Conservation (phyloP, 2,888 invertebrate genomes). For the Dioctria rufipes region DNA sequence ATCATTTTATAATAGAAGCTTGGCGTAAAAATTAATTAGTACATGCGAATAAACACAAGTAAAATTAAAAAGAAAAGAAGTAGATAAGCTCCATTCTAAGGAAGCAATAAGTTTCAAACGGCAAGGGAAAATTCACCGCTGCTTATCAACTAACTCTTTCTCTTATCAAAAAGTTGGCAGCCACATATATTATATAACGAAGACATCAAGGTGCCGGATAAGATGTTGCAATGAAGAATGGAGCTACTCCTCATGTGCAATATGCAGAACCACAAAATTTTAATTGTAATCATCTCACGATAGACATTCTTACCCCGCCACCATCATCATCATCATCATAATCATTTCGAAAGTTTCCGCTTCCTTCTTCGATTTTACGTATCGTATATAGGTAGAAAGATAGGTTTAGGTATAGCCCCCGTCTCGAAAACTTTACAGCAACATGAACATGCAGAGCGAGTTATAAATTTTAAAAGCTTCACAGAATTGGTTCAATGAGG, state of each 20-base stretch:
- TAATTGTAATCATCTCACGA: constrained; percentile 52
- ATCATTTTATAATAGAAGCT: too few species aligned
- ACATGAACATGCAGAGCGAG: constrained; percentile 54
- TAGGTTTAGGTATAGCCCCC: background rate
- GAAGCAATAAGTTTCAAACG: background rate
- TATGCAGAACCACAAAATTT: constrained; percentile 51
- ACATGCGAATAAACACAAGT: too few species aligned
- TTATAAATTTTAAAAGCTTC: constrained; percentile 63
- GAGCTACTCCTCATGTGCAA: constrained; percentile 15
- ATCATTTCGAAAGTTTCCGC: constrained; percentile 45
- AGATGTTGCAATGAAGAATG: constrained; percentile 42
- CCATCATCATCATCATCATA: background rate
- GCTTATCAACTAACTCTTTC: constrained; percentile 42
- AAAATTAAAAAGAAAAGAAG: background rate
- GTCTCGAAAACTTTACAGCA: constrained; percentile 29
- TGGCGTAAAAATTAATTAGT: too few species aligned
- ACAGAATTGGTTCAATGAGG: constrained; percentile 61
- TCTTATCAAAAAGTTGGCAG: constrained; percentile 43
- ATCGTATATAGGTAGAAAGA: too few species aligned
- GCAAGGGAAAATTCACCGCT: background rate
- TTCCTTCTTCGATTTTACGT: constrained; percentile 42
- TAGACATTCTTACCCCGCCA: constrained; percentile 34
- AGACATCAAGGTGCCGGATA: constrained; percentile 49
- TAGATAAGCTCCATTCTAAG: background rate
- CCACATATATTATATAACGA: constrained; percentile 26